Evolutionary conservation across 1,140 invertebrate genomes (phyloP).

Genomic region (Halesus radiatus): DNA sequence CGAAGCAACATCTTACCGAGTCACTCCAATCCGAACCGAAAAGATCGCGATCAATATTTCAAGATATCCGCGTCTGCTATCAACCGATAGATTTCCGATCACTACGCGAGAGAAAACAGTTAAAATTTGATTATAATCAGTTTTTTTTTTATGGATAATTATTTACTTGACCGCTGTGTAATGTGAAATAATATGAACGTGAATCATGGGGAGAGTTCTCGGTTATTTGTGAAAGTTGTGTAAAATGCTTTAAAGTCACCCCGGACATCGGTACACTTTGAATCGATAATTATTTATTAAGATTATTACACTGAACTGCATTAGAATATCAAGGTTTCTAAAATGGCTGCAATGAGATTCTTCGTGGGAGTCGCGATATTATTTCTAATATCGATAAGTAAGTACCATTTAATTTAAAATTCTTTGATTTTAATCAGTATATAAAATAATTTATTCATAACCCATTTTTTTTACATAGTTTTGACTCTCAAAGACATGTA

Average conservation of each 20-base stretch:
- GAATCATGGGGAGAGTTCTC: slow-evolving; percentile 25
- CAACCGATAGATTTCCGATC: background rate
- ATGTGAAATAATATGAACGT: slow-evolving; percentile 25
- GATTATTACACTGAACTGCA: slow-evolving; percentile 5
- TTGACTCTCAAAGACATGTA: no score
- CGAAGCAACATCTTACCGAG: slow-evolving; percentile 2
- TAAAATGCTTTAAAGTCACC: slow-evolving; percentile 26
- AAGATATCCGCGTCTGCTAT: background rate
- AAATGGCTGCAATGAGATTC: slow-evolving; percentile 19
- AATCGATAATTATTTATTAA: background rate
- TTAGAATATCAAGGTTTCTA: background rate
- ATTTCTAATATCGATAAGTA: slow-evolving; percentile 32
- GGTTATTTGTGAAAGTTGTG: slow-evolving; percentile 29
- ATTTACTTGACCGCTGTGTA: background rate
- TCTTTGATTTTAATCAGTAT: background rate
- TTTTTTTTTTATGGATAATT: background rate
- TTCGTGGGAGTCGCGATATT: slow-evolving; percentile 21
- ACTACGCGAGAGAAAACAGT: slow-evolving; percentile 13
- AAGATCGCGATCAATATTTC: background rate
- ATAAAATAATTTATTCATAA: background rate
- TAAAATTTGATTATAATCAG: background rate
- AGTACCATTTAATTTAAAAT: slow-evolving; percentile 11
- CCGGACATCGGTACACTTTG: background rate
- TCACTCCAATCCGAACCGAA: background rate
- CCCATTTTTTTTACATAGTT: no score